Conservation (phyloP, 2,888 invertebrate genomes). For the Drosophila atripex region DNA sequence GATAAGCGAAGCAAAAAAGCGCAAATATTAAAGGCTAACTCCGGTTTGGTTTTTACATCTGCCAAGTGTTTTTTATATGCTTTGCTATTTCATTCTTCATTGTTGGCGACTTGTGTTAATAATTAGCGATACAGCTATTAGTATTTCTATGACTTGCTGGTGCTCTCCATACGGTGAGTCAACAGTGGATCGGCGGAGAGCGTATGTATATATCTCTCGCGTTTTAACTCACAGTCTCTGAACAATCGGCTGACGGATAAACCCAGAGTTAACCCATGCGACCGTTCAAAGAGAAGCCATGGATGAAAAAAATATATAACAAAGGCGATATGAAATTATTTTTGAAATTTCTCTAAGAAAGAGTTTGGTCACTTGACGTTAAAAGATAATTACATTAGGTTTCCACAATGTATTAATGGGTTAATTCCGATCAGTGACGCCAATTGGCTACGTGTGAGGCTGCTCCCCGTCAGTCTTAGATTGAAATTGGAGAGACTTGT, state of each 20-base stretch:
- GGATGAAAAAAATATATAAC: neutral
- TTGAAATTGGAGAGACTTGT: slow-evolving; percentile 17
- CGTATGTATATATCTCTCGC: slow-evolving; percentile 9
- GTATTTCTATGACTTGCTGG: slow-evolving; percentile 36
- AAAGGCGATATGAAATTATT: neutral
- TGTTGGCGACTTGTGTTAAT: slow-evolving; percentile 40
- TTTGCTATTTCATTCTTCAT: slow-evolving; percentile 32
- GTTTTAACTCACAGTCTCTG: neutral
- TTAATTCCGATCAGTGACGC: slow-evolving; percentile 25
- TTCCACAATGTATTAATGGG: slow-evolving; percentile 1
- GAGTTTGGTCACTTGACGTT: neutral
- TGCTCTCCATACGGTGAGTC: slow-evolving; percentile 30
- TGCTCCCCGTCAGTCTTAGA: slow-evolving; percentile 6
- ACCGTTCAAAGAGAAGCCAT: neutral
- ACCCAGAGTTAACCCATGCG: slow-evolving; percentile 20
- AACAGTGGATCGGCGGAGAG: slow-evolving; percentile 16
- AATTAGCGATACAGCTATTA: slow-evolving; percentile 40
- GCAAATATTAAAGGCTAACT: slow-evolving; percentile 23
- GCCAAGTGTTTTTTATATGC: slow-evolving; percentile 40
- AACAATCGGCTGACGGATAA: slow-evolving; percentile 25
- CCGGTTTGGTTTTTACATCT: slow-evolving; percentile 40
- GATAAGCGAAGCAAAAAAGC: slow-evolving; percentile 27
- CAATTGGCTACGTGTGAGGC: slow-evolving; percentile 39
- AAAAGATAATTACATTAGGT: neutral
- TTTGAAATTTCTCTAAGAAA: neutral